Evolutionary conservation across 1,140 invertebrate species (phyloP).

Genomic region (Zaprionus vittiger): DNA sequence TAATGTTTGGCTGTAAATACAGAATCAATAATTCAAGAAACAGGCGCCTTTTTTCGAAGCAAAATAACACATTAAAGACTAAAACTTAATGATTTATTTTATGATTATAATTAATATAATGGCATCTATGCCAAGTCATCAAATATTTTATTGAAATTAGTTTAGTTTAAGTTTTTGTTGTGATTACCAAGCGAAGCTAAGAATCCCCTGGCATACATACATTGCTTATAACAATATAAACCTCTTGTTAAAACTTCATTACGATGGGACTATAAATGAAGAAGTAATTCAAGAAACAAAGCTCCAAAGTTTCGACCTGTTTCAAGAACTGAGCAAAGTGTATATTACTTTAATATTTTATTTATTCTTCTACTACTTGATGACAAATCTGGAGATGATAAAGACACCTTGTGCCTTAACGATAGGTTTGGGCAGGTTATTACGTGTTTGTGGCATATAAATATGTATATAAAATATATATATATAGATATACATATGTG

Average conservation of each 20-base stretch:
- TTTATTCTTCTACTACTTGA: no score
- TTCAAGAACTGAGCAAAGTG: no score
- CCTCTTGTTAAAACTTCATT: background rate
- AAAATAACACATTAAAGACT: no score
- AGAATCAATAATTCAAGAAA: background rate
- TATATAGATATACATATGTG: background rate
- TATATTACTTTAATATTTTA: no score
- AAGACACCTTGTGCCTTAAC: background rate
- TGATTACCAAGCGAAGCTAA: background rate
- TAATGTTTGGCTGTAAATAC: background rate
- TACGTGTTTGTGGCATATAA: no score
- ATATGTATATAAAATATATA: background rate
- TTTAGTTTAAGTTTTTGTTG: background rate
- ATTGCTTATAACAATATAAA: background rate
- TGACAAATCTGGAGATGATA: no score
- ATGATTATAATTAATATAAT: no score
- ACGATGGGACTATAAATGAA: background rate
- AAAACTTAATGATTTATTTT: no score
- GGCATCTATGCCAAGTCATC: no score
- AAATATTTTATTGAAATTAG: no score
- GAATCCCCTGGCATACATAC: rapidly evolving
- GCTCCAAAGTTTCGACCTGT: background rate
- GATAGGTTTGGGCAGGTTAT: background rate
- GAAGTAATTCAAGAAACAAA: background rate
- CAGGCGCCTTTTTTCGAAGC: no score